Conservation (phyloP, 1,140 invertebrate genomes). For the Pseudomyrmex dendroicus region DNA sequence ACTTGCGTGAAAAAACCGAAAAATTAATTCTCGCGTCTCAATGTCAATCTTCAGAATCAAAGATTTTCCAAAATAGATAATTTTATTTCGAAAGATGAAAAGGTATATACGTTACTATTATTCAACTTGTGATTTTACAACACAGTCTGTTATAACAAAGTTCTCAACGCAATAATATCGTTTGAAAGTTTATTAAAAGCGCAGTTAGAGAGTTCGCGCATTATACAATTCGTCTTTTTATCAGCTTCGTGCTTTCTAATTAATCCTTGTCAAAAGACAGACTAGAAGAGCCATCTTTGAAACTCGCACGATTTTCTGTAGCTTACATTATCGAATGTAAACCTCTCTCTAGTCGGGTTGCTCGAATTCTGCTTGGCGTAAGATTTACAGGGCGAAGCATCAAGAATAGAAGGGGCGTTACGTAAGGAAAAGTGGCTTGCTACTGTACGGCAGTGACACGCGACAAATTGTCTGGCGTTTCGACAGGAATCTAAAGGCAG, state of each 20-base stretch:
- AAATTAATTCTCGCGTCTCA: no score
- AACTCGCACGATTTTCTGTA: constrained; percentile 36
- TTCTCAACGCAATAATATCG: not conserved
- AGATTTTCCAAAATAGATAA: no score
- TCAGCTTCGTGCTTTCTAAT: constrained; percentile 21
- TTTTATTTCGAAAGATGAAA: no score
- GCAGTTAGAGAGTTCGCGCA: no score
- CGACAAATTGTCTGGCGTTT: constrained; percentile 71
- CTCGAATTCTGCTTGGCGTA: constrained; percentile 17
- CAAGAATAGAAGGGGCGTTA: constrained; percentile 60
- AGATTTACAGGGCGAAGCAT: constrained; percentile 59
- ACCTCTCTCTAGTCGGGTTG: not conserved
- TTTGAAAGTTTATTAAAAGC: no score
- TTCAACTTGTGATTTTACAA: no score
- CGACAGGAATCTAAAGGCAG: constrained; percentile 71
- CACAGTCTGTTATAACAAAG: no score
- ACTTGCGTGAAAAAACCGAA: not conserved
- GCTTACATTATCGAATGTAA: constrained; percentile 34
- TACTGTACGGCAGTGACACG: constrained; percentile 61
- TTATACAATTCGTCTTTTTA: not conserved
- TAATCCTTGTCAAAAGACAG: constrained; percentile 19
- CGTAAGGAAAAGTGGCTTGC: constrained; percentile 65
- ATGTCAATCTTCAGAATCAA: no score
- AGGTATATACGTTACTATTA: no score
- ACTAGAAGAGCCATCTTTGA: not conserved